Evolutionary conservation across 2,888 invertebrate genomes (phyloP), one percentile per base, ranked within the genome.

Genomic region (Panzeria rudis): DNA sequence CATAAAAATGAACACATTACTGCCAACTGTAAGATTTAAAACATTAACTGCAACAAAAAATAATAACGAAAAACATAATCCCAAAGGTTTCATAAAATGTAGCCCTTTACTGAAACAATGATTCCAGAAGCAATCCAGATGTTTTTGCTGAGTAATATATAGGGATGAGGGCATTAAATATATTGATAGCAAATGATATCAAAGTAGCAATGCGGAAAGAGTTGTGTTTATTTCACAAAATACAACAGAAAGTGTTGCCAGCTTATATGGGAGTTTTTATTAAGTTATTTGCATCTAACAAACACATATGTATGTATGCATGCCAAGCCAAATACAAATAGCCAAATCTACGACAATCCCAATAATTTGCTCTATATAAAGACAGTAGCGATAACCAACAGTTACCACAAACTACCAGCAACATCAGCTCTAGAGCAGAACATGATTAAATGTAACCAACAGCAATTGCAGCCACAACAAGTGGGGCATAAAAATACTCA

Each of bases 1-100:
- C 35, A 85, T 78, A 78, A 81, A 81, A 85, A 59, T 84, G 62
- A 85, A 78, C 81, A 81, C 84, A 85, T 85, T 85, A 85, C 81
- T 82, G 78, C 73, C 81, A 85, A 78, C 69, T 73, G 50, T 32
- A 78, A 71, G 84, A 78, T 81, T 82, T 81, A 73, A 81, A 81
- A 72, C 54, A 84, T 47, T 66, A 47, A 68, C 32, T 71, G 75
- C 41, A 59, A 32, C 9, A 47, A 15, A 11, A 38, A 68, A 72
- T 7, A 52, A 41, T 17, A 72, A 38, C 56, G 23, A 20, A 68
- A 75, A 41, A 61, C 52, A 62, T 81, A 54, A 81, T 84, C 81
- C 84, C 84, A 64, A 41, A 73, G 54, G 81, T 62, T 77, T 73
- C 78, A 85, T 82, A 81, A 78, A 84, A 78, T 64, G 20, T 59